Base-by-base conservation (phyloP, 2,113 vertebrate genomes). In the Nicator chloris region DNA sequence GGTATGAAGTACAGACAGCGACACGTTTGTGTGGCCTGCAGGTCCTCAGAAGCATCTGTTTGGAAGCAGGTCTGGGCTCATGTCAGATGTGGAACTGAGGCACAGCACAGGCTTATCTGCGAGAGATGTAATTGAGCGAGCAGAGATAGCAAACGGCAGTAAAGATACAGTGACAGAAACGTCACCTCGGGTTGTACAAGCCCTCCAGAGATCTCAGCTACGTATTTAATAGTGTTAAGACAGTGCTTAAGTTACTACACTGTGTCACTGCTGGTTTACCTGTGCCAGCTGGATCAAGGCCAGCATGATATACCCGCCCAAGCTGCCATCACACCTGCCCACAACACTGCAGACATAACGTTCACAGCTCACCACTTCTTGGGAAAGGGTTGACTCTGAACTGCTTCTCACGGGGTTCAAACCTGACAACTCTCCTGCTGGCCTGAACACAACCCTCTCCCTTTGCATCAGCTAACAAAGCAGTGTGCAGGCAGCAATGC, bases 251-350 rank as follows among this genome's bases (percentile, higher is more conserved):
- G 69, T 59, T 66, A 79, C 86, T 93, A 44, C 30, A 10, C 51
- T 20, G 33, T 88, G 88, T 94, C 91, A 81, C 82, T 93, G 72
- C 82, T 78, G 75, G 64, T 39, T 91, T 89, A 96, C 89, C 94
- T 92, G 89, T 79, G 95, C 96, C 95, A 96, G 15, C 70, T 97
- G 96, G 92, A 92, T 45, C 19, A 11, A 40, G 61, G 94, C 94
- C 95, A 95, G 95, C 66, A 8, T 1, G 44, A 60, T 28, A 64
- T 19, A 86, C 49, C 89, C 83, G 69, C 91, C 82, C 73, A 79
- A 91, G 91, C 81, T 92, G 93, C 92, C 88, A 42, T 71, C 37
- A 10, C 81, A 84, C 89, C 94, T 95, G 83, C 94, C 94, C 83
- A 85, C 89, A 64, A 19, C 37, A 4, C 82, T 18, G 77, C 56